phyloP scores from a whole-genome alignment of 23 tunicate species.

The Phallusia fumigata region DNA sequence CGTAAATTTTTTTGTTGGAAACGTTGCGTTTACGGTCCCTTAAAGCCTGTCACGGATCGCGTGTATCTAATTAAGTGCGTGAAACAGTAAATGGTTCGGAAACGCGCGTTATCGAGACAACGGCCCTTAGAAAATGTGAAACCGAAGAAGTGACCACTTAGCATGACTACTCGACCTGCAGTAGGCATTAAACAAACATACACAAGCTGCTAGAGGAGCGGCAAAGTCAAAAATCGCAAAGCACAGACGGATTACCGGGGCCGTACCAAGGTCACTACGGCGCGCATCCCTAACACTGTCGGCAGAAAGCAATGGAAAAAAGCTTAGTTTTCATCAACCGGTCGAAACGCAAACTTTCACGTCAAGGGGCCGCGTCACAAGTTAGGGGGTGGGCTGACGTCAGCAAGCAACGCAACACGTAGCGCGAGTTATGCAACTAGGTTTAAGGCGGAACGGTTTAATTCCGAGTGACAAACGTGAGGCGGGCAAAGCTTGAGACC shows the following conservation, averaged over 20 bases:
- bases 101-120: no score
- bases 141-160: conserved; percentile 13
- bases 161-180: neutral
- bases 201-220: neutral
- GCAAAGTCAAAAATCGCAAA: neutral
- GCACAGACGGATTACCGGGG: neutral
- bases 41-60: no score
- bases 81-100: no score
- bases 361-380: neutral
- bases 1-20: no score
- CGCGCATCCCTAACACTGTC: neutral
- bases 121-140: neutral
- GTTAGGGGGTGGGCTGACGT: neutral
- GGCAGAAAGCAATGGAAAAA: neutral
- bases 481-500: neutral
- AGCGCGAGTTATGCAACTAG: neutral
- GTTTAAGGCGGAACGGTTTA: neutral
- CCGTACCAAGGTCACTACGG: conserved; percentile 4
- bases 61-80: no score
- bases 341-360: neutral
- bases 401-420: neutral
- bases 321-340: neutral
- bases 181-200: conserved; percentile 1
- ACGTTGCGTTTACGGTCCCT: no score
- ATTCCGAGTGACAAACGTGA: conserved; percentile 2